phyloP scores from a whole-genome alignment of 1,140 invertebrate genomes.

The Venustaconcha ellipsiformis region DNA sequence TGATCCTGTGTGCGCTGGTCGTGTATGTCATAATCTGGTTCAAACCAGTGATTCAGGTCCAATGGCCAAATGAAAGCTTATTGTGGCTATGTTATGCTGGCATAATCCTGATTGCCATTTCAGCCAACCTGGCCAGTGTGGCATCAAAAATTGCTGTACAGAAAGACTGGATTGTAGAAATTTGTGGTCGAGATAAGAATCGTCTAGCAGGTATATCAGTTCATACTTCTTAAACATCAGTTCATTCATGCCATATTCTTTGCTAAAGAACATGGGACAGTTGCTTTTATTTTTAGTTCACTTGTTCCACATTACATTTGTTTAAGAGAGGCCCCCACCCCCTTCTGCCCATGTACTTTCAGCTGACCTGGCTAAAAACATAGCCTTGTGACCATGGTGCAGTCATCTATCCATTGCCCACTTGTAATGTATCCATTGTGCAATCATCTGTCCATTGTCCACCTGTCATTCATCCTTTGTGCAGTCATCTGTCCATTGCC shows the following conservation, averaged over 20 bases:
- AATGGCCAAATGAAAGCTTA: conserved; percentile 34
- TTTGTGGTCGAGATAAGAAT: conserved; percentile 57
- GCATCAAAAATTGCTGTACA: conserved; percentile 70
- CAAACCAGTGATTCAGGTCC: conserved; percentile 22
- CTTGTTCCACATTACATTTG: background rate
- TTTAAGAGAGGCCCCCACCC: too few species aligned
- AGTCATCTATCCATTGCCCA: too few species aligned
- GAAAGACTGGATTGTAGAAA: conserved; percentile 74
- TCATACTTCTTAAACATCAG: background rate
- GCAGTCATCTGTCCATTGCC: too few species aligned
- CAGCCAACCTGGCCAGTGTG: conserved; percentile 63
- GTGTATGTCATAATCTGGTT: conserved; percentile 40
- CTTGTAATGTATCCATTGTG: too few species aligned
- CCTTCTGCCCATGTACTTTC: too few species aligned
- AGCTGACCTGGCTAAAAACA: too few species aligned
- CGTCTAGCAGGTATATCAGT: conserved; percentile 51
- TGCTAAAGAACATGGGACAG: background rate
- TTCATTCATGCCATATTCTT: background rate
- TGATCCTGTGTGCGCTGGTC: conserved; percentile 41
- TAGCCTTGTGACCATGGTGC: too few species aligned
- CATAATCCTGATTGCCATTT: conserved; percentile 59
- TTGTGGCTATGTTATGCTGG: conserved; percentile 37
- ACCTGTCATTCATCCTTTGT: too few species aligned
- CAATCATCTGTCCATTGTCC: too few species aligned
- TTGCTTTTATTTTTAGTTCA: background rate